A percentile compares a stretch with the other conserved stretches of the same genome.
Conservation (phyloP, 1,140 invertebrate species). For the Lepidurus arcticus region DNA sequence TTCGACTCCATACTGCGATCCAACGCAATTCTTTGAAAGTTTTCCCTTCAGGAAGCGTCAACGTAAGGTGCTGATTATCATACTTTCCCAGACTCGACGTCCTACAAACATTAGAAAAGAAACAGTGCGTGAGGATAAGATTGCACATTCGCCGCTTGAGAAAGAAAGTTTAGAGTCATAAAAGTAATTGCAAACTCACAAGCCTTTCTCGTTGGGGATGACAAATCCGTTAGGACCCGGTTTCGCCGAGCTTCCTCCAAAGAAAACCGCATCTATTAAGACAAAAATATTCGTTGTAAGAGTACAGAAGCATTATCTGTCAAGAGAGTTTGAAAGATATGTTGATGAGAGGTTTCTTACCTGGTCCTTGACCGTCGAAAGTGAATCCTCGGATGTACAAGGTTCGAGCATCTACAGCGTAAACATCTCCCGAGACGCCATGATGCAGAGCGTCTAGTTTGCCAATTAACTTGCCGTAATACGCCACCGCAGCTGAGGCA, state of each 20-base stretch:
- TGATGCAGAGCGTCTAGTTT: conserved; percentile 70
- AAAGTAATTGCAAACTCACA: conserved; percentile 40
- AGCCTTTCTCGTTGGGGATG: conserved; percentile 66
- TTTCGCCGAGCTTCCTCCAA: conserved; percentile 62
- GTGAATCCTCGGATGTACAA: conserved; percentile 79
- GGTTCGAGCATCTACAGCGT: conserved; percentile 77
- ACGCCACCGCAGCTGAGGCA: conserved; percentile 42
- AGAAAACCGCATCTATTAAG: conserved; percentile 76
- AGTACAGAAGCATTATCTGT: neutral
- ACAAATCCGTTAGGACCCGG: conserved; percentile 58
- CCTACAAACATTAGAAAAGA: conserved; percentile 44
- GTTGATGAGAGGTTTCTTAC: conserved; percentile 48
- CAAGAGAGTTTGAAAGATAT: neutral
- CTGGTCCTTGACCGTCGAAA: conserved; percentile 82
- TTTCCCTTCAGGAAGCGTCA: conserved; percentile 78
- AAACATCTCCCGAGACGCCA: conserved; percentile 75
- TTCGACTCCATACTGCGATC: conserved; percentile 85
- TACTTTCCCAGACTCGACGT: conserved; percentile 60
- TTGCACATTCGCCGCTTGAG: neutral
- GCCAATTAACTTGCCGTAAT: conserved; percentile 72
- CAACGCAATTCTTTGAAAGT: conserved; percentile 73
- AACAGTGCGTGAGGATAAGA: neutral
- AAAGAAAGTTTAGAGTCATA: conserved; percentile 14
- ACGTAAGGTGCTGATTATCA: conserved; percentile 68
- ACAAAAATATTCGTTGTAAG: conserved; percentile 37